Conservation (phyloP, 2,888 invertebrate genomes). For the Lasioglossum malachurum region DNA sequence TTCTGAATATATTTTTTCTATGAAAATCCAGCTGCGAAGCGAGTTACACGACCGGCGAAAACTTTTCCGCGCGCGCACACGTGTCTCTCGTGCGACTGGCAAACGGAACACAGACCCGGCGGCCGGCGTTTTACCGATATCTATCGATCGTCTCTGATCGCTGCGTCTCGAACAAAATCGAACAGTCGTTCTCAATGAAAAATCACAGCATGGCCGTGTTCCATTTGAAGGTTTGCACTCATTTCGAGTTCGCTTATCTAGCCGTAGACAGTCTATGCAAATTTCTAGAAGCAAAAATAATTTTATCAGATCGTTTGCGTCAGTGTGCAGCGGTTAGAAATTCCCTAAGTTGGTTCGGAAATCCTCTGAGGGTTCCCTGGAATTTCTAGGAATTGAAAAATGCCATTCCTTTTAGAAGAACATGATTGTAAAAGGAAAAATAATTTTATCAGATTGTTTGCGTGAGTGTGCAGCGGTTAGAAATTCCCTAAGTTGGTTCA, state of each 20-base stretch:
- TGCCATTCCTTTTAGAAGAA: no score
- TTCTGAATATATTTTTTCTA: slow-evolving; percentile 70
- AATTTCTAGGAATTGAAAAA: no score
- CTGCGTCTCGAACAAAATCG: not conserved
- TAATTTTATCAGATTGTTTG: not conserved
- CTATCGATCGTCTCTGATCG: slow-evolving; percentile 13
- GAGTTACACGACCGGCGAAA: slow-evolving; percentile 50
- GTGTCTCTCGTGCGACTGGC: slow-evolving; percentile 26
- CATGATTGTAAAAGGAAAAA: not conserved
- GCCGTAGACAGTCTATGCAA: not conserved
- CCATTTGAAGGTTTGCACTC: not conserved
- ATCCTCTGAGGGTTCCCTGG: no score
- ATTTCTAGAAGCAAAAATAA: not conserved
- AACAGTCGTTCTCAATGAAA: not conserved
- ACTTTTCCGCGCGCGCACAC: slow-evolving; percentile 47
- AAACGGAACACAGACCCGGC: slow-evolving; percentile 1
- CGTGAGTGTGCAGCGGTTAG: no score
- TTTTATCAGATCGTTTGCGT: not conserved
- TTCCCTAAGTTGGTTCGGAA: no score
- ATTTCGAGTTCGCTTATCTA: not conserved
- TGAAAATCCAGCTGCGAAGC: slow-evolving; percentile 65
- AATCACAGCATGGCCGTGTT: not conserved
- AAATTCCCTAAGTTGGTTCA: no score
- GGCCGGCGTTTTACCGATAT: not conserved
- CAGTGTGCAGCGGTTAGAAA: no score